Base-by-base conservation (phyloP, 2,797 vertebrate genomes). In the Pangasius sanitwongsei region DNA sequence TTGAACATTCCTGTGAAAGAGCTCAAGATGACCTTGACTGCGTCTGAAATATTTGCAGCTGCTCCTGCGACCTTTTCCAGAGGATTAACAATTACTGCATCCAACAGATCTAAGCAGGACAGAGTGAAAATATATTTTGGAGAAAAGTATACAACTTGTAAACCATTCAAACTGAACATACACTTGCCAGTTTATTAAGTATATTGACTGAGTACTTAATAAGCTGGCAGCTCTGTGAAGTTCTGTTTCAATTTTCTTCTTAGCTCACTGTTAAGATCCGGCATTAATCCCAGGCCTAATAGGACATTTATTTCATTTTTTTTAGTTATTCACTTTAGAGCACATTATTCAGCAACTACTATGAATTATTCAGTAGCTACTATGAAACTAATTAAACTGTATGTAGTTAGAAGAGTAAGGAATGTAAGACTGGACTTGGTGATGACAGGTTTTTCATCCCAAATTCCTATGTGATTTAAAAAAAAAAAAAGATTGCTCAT, bases 21-120 rank as follows among this genome's bases (percentile, higher is more conserved):
- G 59, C 41, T 57, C 48, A 85, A 59, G 85, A 75, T 48, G 37
- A 23, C 44, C 70, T 67, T 87, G 59, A 59, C 25, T 13, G 63
- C 2, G 75, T 70, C 87, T 87, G 74, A 89, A 82, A 88, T 69
- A 23, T 82, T 55, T 44, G 74, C 86, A 85, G 61, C 61, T 63
- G 87, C 89, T 37, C 87, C 61, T 69, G 85, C 48, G 3, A 83
- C 63, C 31, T 88, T 55, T 55, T 90, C 86, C 41, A 86, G 67
- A 28, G 90, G 89, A 83, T 83, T 48, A 34, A 91, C 25, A 75
- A 87, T 81, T 23, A 72, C 86, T 53, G 50, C 5, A 23, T 81
- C 65, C 84, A 92, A 41, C 34, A 87, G 6, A 25, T 85, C 92
- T 92, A 41, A 81, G 8, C 25, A 90, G 31, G 13, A 67, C 8